A percentile compares a stretch with the other conserved stretches of the same genome.
Conservation (phyloP, 2,888 invertebrate species). For the Ametastegia equiseti region DNA sequence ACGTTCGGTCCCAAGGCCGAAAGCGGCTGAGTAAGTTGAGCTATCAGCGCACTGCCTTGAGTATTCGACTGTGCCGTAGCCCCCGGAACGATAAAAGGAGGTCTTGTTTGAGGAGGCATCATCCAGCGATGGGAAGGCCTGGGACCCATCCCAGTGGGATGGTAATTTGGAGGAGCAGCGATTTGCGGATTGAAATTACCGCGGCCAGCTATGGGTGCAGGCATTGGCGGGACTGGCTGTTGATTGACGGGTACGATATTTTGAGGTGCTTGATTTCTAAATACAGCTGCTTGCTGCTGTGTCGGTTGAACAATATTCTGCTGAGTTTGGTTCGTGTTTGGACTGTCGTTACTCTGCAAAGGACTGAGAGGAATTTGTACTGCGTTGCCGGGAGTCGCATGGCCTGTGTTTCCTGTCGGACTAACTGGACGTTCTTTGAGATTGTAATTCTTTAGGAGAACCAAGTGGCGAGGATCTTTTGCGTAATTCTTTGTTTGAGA, state of each 20-base stretch:
- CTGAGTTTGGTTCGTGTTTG: slow-evolving; percentile 76
- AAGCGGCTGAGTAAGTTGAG: slow-evolving; percentile 80
- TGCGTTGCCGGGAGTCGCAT: slow-evolving; percentile 69
- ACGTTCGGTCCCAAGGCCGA: slow-evolving; percentile 76
- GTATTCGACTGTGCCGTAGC: slow-evolving; percentile 65
- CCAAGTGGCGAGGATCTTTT: slow-evolving; percentile 90
- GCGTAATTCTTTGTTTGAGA: slow-evolving; percentile 94
- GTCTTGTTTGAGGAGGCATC: slow-evolving; percentile 57
- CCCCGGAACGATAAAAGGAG: slow-evolving; percentile 68
- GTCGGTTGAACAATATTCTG: slow-evolving; percentile 67
- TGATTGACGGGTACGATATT: slow-evolving; percentile 71
- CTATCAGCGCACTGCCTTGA: slow-evolving; percentile 79
- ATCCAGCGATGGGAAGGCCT: slow-evolving; percentile 67
- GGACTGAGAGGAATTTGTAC: slow-evolving; percentile 78
- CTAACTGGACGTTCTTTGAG: slow-evolving; percentile 85
- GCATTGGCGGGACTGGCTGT: slow-evolving; percentile 58
- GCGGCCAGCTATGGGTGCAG: slow-evolving; percentile 67
- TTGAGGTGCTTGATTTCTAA: slow-evolving; percentile 70
- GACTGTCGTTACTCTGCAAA: slow-evolving; percentile 78
- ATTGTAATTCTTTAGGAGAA: slow-evolving; percentile 77
- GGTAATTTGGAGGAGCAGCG: slow-evolving; percentile 77
- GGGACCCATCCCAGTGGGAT: slow-evolving; percentile 67
- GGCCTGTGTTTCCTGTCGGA: slow-evolving; percentile 80
- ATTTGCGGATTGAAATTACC: slow-evolving; percentile 73
- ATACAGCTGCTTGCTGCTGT: slow-evolving; percentile 72